Percentiles rank a stretch among this genome's conserved stretches.
Evolutionary conservation across 2,797 vertebrate genomes (phyloP).

Genomic region (Xerus rutilus): DNA sequence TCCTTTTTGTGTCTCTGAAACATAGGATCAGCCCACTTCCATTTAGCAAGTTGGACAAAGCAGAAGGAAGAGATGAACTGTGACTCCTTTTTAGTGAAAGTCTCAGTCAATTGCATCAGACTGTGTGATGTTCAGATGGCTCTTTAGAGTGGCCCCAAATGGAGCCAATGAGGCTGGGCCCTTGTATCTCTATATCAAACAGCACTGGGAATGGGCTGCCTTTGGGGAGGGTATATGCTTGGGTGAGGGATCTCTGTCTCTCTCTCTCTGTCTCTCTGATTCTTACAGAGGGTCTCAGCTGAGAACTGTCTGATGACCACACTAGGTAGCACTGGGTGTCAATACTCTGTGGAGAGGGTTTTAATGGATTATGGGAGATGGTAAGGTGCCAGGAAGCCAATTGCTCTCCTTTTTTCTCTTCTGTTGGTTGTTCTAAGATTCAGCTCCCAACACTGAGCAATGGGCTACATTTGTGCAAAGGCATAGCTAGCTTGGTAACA

Average conservation of each 20-base stretch:
- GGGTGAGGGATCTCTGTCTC: background rate
- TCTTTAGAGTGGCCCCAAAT: background rate
- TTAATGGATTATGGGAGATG: background rate
- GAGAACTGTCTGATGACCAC: background rate
- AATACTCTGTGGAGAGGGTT: background rate
- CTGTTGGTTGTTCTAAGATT: background rate
- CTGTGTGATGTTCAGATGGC: background rate
- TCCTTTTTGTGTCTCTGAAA: slow-evolving; percentile 1
- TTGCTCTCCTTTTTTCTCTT: background rate
- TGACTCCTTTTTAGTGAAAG: background rate
- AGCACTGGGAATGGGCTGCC: background rate
- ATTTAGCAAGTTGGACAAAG: background rate
- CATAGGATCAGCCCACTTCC: background rate
- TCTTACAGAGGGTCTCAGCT: background rate
- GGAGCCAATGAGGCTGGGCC: background rate
- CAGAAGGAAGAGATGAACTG: background rate
- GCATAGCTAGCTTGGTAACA: background rate
- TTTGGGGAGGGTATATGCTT: background rate
- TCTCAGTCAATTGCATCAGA: background rate
- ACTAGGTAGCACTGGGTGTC: background rate
- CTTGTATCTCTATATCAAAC: background rate
- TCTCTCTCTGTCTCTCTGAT: background rate
- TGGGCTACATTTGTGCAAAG: background rate
- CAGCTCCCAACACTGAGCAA: background rate
- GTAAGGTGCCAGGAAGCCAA: background rate